Evolutionary conservation across 2,797 vertebrate genomes (phyloP), one percentile per base, ranked within the genome.

Genomic region (Pogoniulus pusillus): DNA sequence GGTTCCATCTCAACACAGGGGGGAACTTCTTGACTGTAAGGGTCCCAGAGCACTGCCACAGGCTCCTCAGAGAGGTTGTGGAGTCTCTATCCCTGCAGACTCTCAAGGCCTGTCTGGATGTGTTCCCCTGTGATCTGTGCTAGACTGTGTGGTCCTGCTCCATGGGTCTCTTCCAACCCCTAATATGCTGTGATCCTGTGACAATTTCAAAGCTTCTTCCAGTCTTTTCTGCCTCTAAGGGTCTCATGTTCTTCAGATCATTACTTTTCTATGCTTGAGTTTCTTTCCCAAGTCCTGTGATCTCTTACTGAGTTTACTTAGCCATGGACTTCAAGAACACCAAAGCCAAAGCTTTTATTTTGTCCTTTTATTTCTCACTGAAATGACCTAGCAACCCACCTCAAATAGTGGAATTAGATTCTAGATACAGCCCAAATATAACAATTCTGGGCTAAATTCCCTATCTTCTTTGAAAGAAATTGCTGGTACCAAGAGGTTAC

Each of bases 261-360:
- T 73, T 24, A 27, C 19, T 60, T 59, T 30, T 39, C 41, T 55
- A 16, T n/a, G 26, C 32, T 27, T 39, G 35, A 60, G 4, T 18
- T 77, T 64, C 30, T 60, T 82, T 62, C 59, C n/a, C 54, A 76
- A 57, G 51, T 45, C 5, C n/a, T n/a, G n/a, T n/a, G 3, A 0
- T 6, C 5, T 73, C 32, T 29, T n/a, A 19, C 0, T 0, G 43
- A 7, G 2, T 45, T 76, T 73, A 26, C 16, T 63, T 63, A 26
- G 19, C 54, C 53, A 53, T 2, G 1, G 20, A 34, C 39, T 47
- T 43, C 34, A 39, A 0, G 0, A 86, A 60, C 12, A 32, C 17
- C 32, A 45, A 59, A 78, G 51, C 23, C 7, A 58, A 78, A 35
- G 3, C 4, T 7, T 14, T 45, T 29, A 14, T 18, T 63, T 75